Percentiles rank a stretch among this genome's conserved stretches.
Conservation (phyloP, 2,797 vertebrate species). For the Rhincodon typus region DNA sequence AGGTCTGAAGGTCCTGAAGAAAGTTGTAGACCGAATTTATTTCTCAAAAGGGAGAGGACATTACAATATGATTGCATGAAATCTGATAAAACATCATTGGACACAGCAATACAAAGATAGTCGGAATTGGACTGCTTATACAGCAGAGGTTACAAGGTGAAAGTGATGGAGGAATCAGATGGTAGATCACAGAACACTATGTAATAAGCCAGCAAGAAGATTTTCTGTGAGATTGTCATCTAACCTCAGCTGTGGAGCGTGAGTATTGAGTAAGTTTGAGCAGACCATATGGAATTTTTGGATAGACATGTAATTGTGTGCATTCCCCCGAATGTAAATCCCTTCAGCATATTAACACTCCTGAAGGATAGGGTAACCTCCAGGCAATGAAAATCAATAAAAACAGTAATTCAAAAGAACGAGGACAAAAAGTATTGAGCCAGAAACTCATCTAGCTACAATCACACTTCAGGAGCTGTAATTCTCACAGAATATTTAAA, state of each 20-base stretch:
- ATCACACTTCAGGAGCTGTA: background rate
- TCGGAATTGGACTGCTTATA: background rate
- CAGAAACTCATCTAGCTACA: background rate
- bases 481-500: background rate
- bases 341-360: slow-evolving; percentile 20
- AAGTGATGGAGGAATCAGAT: background rate
- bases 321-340: slow-evolving; percentile 33
- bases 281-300: too few species aligned
- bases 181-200: background rate
- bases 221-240: slow-evolving; percentile 32
- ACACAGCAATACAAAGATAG: background rate
- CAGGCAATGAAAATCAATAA: slow-evolving; percentile 33
- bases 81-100: slow-evolving; percentile 11
- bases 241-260: too few species aligned
- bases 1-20: background rate
- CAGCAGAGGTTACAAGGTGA: slow-evolving; percentile 9
- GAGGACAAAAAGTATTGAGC: background rate
- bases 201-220: background rate
- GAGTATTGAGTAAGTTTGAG: too few species aligned
- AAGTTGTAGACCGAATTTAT: background rate
- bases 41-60: background rate
- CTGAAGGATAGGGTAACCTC: background rate
- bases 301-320: slow-evolving; percentile 1
- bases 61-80: background rate
- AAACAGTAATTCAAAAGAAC: slow-evolving; percentile 27